Percentiles rank a stretch among this genome's conserved stretches.
These are phyloP conservation scores for Agrochola lota DNA, from an alignment of 2,888 invertebrate species.

Conservation along the genomic window DNA sequence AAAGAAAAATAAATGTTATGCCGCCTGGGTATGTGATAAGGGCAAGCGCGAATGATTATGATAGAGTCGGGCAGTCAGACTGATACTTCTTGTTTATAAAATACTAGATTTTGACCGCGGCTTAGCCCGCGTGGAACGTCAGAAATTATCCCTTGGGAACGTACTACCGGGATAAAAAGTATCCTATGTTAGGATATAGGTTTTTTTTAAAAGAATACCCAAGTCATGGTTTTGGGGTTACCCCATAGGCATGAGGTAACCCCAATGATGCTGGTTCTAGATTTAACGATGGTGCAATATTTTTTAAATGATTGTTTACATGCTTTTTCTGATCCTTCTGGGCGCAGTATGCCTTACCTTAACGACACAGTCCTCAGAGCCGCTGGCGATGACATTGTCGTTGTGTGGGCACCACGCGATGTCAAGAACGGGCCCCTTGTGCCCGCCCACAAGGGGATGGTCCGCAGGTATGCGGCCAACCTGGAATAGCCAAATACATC, in stretches of 20 bases:
- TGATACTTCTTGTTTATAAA: background rate
- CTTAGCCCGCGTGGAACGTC: too few relatives aligned
- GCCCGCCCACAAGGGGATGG: constrained; percentile 98
- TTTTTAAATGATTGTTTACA: background rate
- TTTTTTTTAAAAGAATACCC: too few relatives aligned
- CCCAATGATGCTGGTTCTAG: too few relatives aligned
- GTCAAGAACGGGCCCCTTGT: constrained; percentile 98
- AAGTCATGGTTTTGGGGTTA: too few relatives aligned
- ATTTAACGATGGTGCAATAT: background rate
- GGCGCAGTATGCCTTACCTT: constrained; percentile 90
- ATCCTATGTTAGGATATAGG: too few relatives aligned
- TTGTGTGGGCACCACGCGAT: constrained; percentile 99
- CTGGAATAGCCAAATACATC: constrained; percentile 86
- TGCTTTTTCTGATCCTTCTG: background rate
- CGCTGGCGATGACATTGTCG: constrained; percentile 99
- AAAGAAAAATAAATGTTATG: background rate
- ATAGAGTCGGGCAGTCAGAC: background rate
- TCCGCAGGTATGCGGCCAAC: constrained; percentile 98
- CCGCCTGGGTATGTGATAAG: background rate
- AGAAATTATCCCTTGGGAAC: background rate
- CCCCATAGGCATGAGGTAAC: too few relatives aligned
- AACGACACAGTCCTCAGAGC: constrained; percentile 99
- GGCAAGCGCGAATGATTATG: background rate
- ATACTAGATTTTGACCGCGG: too few relatives aligned
- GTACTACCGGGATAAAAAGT: background rate